These are phyloP conservation scores for Halcyon chelicuti DNA, from an alignment of 2,797 vertebrate species.

Conservation along the genomic window DNA sequence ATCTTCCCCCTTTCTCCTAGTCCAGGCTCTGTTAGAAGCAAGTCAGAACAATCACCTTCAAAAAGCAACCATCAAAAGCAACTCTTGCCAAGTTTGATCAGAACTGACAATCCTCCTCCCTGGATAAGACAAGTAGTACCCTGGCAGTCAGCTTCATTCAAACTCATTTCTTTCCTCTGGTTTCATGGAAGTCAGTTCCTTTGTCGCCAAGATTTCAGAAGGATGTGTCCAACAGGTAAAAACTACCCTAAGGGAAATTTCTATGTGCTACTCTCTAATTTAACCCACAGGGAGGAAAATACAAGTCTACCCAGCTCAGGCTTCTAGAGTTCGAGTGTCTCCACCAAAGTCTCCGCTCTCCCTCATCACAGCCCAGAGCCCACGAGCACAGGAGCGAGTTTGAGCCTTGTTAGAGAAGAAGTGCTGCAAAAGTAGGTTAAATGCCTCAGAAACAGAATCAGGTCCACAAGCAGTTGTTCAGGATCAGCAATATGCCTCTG, in stretches of 20 bases:
- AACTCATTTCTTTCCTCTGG: background rate
- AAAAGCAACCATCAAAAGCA: background rate
- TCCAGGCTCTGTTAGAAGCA: background rate
- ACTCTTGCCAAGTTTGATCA: background rate
- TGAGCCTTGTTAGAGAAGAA: background rate
- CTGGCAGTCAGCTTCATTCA: background rate
- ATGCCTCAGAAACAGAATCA: background rate
- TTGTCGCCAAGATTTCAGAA: background rate
- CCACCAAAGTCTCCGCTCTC: rapidly evolving
- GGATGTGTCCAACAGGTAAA: background rate
- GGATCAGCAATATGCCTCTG: background rate
- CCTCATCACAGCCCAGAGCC: background rate
- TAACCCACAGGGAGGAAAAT: background rate
- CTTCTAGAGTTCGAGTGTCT: background rate
- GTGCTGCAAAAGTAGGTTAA: background rate
- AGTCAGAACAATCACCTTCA: conserved; percentile 5
- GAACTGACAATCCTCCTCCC: conserved; percentile 1
- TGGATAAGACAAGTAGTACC: background rate
- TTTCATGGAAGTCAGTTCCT: background rate
- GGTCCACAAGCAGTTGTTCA: rapidly evolving
- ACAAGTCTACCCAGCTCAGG: background rate
- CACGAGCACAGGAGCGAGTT: background rate
- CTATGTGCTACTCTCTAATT: background rate
- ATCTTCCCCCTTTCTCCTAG: background rate
- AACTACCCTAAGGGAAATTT: background rate